Base-by-base conservation (phyloP, 1,140 invertebrate genomes). In the Monomorium pharaonis region DNA sequence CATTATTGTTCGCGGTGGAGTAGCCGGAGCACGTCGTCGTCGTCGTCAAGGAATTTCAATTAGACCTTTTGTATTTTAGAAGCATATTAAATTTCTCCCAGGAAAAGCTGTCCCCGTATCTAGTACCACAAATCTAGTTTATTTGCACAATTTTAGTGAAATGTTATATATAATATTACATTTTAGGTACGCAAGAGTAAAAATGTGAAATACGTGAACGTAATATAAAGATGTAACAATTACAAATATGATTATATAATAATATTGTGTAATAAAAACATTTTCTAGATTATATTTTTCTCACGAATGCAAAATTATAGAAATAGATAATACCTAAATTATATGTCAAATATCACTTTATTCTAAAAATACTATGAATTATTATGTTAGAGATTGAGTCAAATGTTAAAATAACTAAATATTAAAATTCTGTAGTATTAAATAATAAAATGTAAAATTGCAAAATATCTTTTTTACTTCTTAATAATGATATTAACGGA, bases 41-140 rank as follows among this genome's bases (percentile, higher is more conserved):
- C 49, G 49, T 27, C 62, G 33, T 54, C 63, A 37, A 70, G 65
- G 65, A 56, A 70, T 81, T 81, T 81, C 37, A 72, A 72, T 81
- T 81, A 81, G 33, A 70, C 12, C 78, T 65, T 37, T 30, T n/a
- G 21, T 54, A 70, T 44, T 72, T 30, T 72, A 67, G 56, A 56
- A 42, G 5, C n/a, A 33, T 58, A 56, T 81, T 70, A 70, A 70
- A 56, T 16, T 80, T 69, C 44, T 18, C 6, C 9, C 2, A 42
- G 24, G 16, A 21, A 16, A 12, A 80, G 33, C 3, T n/a, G n/a
- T 21, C 27, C 18, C 27, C 12, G 10, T 30, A 47, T 70, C 24
- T 70, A 4, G 0, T 56, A 18, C 0, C 6, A 33, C 30, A 67
- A 42, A 76, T 42, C 21, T 42, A 72, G 21, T 60, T 75, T 18